Percentiles rank a stretch among this genome's conserved stretches.
Conservation (phyloP, 1,140 invertebrate genomes). For the Solen grandis region DNA sequence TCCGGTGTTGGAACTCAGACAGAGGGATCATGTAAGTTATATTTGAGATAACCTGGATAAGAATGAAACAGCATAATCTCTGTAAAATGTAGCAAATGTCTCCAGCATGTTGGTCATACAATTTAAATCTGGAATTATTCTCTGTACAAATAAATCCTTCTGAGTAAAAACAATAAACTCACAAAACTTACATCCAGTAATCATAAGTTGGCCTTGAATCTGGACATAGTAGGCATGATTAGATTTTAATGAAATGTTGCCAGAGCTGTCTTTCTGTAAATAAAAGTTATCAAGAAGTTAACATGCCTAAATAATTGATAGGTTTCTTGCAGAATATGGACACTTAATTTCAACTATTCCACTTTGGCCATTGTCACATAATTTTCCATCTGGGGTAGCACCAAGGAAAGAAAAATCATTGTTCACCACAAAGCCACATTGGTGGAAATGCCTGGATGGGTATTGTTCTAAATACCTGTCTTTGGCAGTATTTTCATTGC, state of each 20-base stretch:
- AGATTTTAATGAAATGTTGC: too few species aligned
- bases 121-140: neutral
- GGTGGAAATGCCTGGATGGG: constrained; percentile 48
- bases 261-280: neutral
- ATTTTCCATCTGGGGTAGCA: constrained; percentile 52
- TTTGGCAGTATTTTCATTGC: constrained; percentile 16
- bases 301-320: neutral
- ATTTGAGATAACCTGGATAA: too few species aligned
- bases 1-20: too few species aligned
- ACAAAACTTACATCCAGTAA: neutral
- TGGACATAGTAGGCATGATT: neutral
- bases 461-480: constrained; percentile 12
- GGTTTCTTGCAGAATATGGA: neutral
- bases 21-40: too few species aligned
- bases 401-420: constrained; percentile 50
- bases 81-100: neutral
- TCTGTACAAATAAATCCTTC: neutral
- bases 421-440: constrained; percentile 53
- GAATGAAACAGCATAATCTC: neutral
- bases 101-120: neutral
- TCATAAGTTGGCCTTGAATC: neutral
- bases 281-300: neutral
- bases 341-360: neutral
- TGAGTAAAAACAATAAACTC: neutral
- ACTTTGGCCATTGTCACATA: constrained; percentile 33